phyloP scores from a whole-genome alignment of 2,797 vertebrate genomes.

The Acrossocheilus wenchowensis region DNA sequence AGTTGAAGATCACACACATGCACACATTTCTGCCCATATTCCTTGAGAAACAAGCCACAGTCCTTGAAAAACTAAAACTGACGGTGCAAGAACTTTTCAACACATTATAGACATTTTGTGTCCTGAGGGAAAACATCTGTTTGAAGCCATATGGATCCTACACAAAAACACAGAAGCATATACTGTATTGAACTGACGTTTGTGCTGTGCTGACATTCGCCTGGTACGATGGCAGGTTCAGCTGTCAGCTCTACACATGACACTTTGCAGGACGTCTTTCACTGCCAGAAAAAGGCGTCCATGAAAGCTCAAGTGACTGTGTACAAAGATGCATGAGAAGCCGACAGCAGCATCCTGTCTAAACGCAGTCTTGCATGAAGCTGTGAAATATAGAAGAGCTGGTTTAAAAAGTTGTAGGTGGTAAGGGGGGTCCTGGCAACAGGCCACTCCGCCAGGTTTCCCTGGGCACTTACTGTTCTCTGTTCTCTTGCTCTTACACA shows the following conservation, averaged over 20 bases:
- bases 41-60: background rate
- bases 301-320: conserved; percentile 41
- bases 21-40: conserved; percentile 1
- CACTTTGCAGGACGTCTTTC: conserved; percentile 41
- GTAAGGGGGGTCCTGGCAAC: conserved; percentile 24
- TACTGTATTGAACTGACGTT: conserved; percentile 18
- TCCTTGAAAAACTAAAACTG: conserved; percentile 36
- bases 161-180: conserved; percentile 23
- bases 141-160: conserved; percentile 39
- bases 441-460: conserved; percentile 10
- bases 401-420: conserved; percentile 34
- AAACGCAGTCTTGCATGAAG: conserved; percentile 48
- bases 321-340: conserved; percentile 29
- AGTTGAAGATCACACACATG: background rate
- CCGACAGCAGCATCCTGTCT: conserved; percentile 40
- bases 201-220: conserved; percentile 11
- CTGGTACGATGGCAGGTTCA: conserved; percentile 19
- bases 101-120: conserved; percentile 34
- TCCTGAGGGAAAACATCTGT: conserved; percentile 38
- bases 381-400: conserved; percentile 40
- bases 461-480: conserved; percentile 24
- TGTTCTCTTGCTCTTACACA: background rate
- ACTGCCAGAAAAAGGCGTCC: conserved; percentile 11
- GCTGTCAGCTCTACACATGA: conserved; percentile 45
- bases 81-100: conserved; percentile 31